Conservation (phyloP, 2,797 vertebrate genomes). For the Aplochiton taeniatus region DNA sequence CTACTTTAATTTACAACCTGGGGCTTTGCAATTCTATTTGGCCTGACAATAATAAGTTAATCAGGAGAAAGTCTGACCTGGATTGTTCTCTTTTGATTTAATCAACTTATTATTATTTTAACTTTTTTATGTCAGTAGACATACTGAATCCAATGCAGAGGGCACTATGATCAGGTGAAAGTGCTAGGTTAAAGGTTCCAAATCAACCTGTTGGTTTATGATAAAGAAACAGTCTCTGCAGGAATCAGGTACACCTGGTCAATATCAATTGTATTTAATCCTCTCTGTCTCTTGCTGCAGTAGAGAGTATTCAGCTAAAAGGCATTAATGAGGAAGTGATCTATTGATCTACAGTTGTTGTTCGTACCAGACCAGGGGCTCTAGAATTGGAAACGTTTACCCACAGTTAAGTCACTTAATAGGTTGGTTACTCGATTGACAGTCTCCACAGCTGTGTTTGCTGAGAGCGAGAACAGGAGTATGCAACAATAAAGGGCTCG, state of each 20-base stretch:
- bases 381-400: neutral
- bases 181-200: slow-evolving; percentile 5
- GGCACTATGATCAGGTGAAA: neutral
- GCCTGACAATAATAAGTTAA: too few species aligned
- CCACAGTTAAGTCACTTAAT: neutral
- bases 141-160: neutral
- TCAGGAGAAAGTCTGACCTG: too few species aligned
- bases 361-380: slow-evolving; percentile 30
- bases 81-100: too few species aligned
- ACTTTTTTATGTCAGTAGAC: too few species aligned
- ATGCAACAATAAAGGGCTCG: too few species aligned
- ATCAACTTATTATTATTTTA: too few species aligned
- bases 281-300: slow-evolving; percentile 25
- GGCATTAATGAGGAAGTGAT: slow-evolving; percentile 33
- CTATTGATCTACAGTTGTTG: slow-evolving; percentile 15
- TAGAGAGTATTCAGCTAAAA: slow-evolving; percentile 25
- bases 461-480: too few species aligned
- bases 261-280: slow-evolving; percentile 6
- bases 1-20: too few species aligned
- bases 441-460: too few species aligned
- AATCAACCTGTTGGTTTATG: slow-evolving; percentile 4
- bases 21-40: too few species aligned
- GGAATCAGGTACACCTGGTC: slow-evolving; percentile 5
- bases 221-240: slow-evolving; percentile 2
- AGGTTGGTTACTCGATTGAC: too few species aligned